Evolutionary conservation across 2,113 vertebrate species (phyloP).

Genomic region (Elaphurus davidianus): DNA sequence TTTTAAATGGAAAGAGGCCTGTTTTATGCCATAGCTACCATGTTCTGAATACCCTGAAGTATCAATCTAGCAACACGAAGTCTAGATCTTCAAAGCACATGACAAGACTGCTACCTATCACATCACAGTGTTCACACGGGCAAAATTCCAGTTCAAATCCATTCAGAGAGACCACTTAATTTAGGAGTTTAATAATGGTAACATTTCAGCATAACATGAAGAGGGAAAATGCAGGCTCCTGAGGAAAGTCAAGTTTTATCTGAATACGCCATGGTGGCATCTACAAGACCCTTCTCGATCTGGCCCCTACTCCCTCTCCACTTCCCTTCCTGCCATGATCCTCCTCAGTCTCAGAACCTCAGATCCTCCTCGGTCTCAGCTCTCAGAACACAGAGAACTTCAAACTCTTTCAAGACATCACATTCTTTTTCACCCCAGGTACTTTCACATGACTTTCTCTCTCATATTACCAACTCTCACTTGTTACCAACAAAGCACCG

Average conservation of each 20-base stretch:
- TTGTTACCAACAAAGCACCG: not conserved
- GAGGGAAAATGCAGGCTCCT: not conserved
- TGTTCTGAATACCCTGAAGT: not conserved
- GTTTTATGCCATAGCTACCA: not conserved
- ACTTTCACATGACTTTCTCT: not conserved
- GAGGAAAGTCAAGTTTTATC: not conserved
- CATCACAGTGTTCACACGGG: not conserved
- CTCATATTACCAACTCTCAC: not conserved
- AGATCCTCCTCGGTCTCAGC: rapidly evolving
- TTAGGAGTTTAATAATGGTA: not conserved
- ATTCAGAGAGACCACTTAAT: not conserved
- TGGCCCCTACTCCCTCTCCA: not conserved
- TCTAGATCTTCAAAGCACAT: not conserved
- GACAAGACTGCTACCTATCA: not conserved
- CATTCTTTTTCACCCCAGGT: rapidly evolving
- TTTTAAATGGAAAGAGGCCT: not conserved
- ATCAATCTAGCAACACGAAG: not conserved
- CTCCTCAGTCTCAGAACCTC: too few relatives aligned
- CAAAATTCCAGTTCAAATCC: not conserved
- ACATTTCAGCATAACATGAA: not conserved
- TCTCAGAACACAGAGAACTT: not conserved
- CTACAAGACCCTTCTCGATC: not conserved
- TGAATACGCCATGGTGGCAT: not conserved
- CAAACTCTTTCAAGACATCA: not conserved
- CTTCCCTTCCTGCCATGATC: not conserved